Evolutionary conservation across 2,113 vertebrate genomes (phyloP), one percentile per base, ranked within the genome.

Genomic region (Illadopsis cleaveri): DNA sequence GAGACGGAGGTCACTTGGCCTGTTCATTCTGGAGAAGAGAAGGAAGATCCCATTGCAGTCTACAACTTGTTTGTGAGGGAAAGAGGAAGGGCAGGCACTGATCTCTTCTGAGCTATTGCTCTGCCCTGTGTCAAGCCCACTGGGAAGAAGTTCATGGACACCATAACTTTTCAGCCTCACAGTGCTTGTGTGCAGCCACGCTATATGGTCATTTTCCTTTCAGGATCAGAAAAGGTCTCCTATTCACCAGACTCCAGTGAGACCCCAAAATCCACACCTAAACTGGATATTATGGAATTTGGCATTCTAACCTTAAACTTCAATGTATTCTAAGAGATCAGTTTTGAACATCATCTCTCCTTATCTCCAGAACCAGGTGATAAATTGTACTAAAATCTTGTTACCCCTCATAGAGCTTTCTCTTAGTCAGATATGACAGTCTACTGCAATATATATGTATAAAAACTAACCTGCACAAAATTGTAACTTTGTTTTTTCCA

Each of bases 161-260:
- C 6, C 18, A 8, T 6, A 48, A 12, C 24, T 21, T 6, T 56
- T 61, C 40, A 78, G 18, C 6, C 28, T 42, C 1, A 0, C 5
- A 25, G 51, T 1, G 1, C 15, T 56, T 28, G 5, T 33, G 15
- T n/a, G 11, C 5, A 5, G 40, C 28, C 21, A 8, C 53, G n/a
- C 8, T 16, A 2, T 7, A 13, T 10, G 19, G 20, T 28, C 30
- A 23, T 12, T 25, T 47, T 6, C 10, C 4, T 37, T 28, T 42
- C 18, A 40, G 28, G 47, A 23, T 80, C 18, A 38, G 28, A 86
- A 71, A 65, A 66, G 12, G 9, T 58, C 5, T 53, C 19, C 12
- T 35, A 25, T 33, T 14, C 28, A 53, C 23, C 6, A 68, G 31
- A 24, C 15, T 76, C 4, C 24, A 38, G 11, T 15, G 40, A 70